Percentiles rank a stretch among this genome's conserved stretches.
These are phyloP conservation scores for Lymantria monacha DNA, from an alignment of 2,888 invertebrate genomes.

Conservation along the genomic window DNA sequence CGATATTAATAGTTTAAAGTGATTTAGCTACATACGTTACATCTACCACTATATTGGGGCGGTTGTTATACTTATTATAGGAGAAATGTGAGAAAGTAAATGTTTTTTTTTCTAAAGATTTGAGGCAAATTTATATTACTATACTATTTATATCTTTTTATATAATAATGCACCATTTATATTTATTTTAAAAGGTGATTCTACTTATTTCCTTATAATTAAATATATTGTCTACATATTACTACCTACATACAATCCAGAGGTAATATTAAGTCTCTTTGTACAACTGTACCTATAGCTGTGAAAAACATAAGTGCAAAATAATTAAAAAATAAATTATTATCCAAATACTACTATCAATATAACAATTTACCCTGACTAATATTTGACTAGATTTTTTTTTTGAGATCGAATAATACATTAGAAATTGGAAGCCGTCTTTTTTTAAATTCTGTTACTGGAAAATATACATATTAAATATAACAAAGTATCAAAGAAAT, in stretches of 20 bases:
- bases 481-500: too few species aligned
- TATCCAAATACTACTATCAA: conserved; percentile 2
- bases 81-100: conserved; percentile 18
- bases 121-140: background rate
- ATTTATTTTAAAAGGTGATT: too few species aligned
- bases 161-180: background rate
- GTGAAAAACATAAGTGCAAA: conserved; percentile 3
- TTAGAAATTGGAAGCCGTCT: conserved; percentile 26
- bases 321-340: conserved; percentile 13
- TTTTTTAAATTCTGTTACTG: too few species aligned
- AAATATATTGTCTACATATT: background rate
- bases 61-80: conserved; percentile 33
- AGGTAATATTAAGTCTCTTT: background rate
- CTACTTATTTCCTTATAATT: background rate
- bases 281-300: background rate
- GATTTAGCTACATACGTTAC: background rate
- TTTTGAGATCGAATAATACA: conserved; percentile 31
- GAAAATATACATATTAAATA: too few species aligned
- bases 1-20: too few species aligned
- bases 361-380: conserved; percentile 44
- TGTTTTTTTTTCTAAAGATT: background rate
- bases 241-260: background rate
- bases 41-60: conserved; percentile 45
- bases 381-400: conserved; percentile 46
- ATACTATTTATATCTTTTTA: background rate